Conservation (phyloP, 2,113 vertebrate species). For the Thermophis baileyi region DNA sequence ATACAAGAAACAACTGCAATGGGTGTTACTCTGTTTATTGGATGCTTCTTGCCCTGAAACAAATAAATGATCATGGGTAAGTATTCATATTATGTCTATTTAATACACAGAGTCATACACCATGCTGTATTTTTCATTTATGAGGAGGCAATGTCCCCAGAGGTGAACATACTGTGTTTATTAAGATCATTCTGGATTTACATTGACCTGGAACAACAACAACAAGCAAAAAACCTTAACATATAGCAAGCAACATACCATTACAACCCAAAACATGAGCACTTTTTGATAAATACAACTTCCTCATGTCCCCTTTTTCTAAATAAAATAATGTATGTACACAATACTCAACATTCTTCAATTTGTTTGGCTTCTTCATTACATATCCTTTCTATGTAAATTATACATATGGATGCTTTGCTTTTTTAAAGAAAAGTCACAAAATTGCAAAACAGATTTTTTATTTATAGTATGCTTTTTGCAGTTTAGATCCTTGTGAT, state of each 20-base stretch:
- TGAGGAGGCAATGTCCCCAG: neutral
- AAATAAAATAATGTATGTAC: neutral
- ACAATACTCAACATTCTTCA: neutral
- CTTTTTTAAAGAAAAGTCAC: neutral
- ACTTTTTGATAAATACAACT: neutral
- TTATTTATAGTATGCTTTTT: neutral
- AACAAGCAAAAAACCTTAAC: neutral
- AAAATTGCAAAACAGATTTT: neutral
- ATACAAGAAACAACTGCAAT: constrained; percentile 28
- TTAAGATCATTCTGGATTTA: neutral
- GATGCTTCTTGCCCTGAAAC: neutral
- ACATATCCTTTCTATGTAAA: neutral
- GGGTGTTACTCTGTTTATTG: neutral
- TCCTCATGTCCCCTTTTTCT: neutral
- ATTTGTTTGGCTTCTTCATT: neutral
- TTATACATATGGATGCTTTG: neutral
- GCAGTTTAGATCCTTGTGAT: neutral
- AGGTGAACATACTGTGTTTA: neutral
- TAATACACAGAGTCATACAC: neutral
- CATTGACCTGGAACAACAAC: neutral
- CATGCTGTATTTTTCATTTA: neutral
- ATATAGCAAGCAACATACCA: neutral
- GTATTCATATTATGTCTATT: neutral
- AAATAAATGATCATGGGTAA: neutral
- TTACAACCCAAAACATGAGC: neutral